Conservation (phyloP, 2,888 invertebrate species). For the Polyommatus icarus region DNA sequence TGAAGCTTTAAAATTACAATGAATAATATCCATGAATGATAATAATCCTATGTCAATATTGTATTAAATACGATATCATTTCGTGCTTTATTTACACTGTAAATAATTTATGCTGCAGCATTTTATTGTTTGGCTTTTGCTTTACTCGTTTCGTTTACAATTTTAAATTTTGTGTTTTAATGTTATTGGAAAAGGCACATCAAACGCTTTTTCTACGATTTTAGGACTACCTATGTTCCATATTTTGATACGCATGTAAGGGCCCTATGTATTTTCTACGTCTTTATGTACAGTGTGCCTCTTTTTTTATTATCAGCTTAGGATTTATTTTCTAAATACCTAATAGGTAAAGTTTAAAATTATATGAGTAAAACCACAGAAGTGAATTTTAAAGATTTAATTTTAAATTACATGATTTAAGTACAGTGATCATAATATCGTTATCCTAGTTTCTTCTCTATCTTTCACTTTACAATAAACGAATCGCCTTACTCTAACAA, state of each 20-base stretch:
- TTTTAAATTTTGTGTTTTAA: too few relatives aligned
- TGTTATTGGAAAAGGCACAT: too few relatives aligned
- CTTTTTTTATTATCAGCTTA: too few relatives aligned
- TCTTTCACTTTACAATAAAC: conserved; percentile 13
- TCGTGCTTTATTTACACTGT: neutral
- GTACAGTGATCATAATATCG: conserved; percentile 6
- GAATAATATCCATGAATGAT: conserved; percentile 8
- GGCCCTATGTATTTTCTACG: too few relatives aligned
- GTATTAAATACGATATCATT: neutral
- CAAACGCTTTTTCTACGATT: too few relatives aligned
- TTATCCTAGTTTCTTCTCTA: conserved; percentile 20
- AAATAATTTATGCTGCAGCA: neutral
- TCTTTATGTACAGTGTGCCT: too few relatives aligned
- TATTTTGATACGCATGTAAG: too few relatives aligned
- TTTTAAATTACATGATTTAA: conserved; percentile 40
- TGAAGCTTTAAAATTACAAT: neutral
- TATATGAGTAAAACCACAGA: conserved; percentile 36
- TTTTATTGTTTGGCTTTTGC: neutral
- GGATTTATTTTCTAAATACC: too few relatives aligned
- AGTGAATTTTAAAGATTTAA: conserved; percentile 55
- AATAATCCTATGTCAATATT: conserved; percentile 32
- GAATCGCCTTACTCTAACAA: neutral
- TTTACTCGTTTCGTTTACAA: neutral
- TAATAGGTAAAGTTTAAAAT: too few relatives aligned
- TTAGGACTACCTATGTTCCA: too few relatives aligned